A percentile compares a stretch with the other conserved stretches of the same genome.
Evolutionary conservation across 1,140 invertebrate genomes (phyloP).

Genomic region (Danaus plexippus): DNA sequence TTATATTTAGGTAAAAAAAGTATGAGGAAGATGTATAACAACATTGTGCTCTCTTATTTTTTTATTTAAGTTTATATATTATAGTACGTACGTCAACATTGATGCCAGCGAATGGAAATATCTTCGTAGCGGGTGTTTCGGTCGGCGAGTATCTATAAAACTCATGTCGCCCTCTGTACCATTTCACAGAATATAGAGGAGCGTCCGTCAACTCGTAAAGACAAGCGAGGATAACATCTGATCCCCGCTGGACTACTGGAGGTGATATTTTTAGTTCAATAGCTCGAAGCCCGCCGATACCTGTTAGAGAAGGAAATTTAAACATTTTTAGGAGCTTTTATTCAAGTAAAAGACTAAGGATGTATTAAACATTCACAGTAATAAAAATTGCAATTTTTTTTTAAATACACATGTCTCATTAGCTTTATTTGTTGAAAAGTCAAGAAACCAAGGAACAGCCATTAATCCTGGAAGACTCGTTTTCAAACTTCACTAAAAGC

Average conservation of each 20-base stretch:
- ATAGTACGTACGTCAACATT: conserved; percentile 80
- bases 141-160: conserved; percentile 81
- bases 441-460: conserved; percentile 2
- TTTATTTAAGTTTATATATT: too few species aligned
- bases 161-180: conserved; percentile 82
- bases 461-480: conserved; percentile 17
- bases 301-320: conserved; percentile 28
- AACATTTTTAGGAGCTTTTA: not conserved
- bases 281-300: conserved; percentile 60
- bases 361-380: too few species aligned
- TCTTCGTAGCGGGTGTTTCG: conserved; percentile 76
- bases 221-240: conserved; percentile 69
- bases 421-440: too few species aligned
- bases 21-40: too few species aligned
- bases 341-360: too few species aligned
- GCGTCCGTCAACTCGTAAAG: conserved; percentile 80
- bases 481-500: conserved; percentile 20
- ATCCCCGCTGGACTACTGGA: conserved; percentile 60
- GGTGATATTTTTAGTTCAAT: conserved; percentile 63
- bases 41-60: too few species aligned
- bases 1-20: too few species aligned
- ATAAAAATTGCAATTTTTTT: too few species aligned
- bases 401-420: too few species aligned
- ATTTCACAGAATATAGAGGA: conserved; percentile 83
- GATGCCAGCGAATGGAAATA: conserved; percentile 78